phyloP scores from a whole-genome alignment of 2,888 invertebrate genomes.

The Halictus ligatus region DNA sequence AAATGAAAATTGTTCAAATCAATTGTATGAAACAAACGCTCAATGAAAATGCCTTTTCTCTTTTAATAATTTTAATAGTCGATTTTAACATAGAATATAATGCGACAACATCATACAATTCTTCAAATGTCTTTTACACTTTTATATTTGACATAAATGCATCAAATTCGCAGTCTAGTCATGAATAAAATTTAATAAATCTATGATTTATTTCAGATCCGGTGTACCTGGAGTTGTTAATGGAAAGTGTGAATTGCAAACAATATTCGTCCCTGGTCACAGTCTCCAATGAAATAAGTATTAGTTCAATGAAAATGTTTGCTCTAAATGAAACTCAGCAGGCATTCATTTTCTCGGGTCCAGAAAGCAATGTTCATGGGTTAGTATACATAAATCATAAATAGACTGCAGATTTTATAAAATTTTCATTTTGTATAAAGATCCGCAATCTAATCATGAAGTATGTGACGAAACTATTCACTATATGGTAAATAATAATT shows the following conservation, averaged over 20 bases:
- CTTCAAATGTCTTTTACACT: no score
- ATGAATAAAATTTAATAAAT: conserved; percentile 21
- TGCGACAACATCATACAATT: no score
- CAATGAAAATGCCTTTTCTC: no score
- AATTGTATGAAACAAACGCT: no score
- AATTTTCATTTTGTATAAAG: no score
- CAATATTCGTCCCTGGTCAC: conserved; percentile 78
- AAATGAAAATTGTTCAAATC: background rate
- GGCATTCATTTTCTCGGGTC: conserved; percentile 86
- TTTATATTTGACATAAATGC: no score
- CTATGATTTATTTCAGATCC: conserved; percentile 84
- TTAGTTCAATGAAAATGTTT: conserved; percentile 85
- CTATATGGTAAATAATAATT: conserved; percentile 21
- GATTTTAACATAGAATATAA: no score
- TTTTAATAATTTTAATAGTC: no score
- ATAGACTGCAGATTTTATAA: background rate
- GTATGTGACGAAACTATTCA: background rate
- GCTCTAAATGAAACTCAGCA: conserved; percentile 85
- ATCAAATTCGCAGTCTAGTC: background rate
- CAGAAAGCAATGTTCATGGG: conserved; percentile 80
- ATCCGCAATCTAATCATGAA: background rate
- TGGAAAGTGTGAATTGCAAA: conserved; percentile 86
- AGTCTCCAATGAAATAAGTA: conserved; percentile 81
- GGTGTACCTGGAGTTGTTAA: conserved; percentile 87
- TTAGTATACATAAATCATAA: conserved; percentile 37